These are phyloP conservation scores for Sebastes schlegelii DNA, from an alignment of 2,113 vertebrate species.

Conservation along the genomic window DNA sequence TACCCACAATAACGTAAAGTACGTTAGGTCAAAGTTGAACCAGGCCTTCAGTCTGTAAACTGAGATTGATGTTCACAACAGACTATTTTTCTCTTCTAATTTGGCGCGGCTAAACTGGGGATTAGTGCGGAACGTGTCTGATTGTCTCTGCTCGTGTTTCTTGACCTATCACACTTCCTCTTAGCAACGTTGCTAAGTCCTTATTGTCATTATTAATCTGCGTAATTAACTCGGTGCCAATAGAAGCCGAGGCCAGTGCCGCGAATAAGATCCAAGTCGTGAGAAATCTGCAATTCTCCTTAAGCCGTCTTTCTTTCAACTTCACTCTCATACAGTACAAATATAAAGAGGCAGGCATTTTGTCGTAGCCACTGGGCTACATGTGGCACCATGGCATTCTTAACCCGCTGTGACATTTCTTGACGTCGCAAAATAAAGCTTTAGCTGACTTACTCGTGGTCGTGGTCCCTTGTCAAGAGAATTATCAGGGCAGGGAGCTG, in stretches of 20 bases:
- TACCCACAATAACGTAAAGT: neutral
- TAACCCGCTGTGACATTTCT: conserved; percentile 70
- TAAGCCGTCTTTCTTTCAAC: neutral
- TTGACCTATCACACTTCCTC: neutral
- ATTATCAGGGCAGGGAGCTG: conserved; percentile 56
- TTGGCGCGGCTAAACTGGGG: fast-evolving
- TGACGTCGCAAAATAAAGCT: conserved; percentile 70
- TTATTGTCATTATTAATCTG: neutral
- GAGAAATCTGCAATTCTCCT: neutral
- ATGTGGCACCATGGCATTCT: conserved; percentile 46
- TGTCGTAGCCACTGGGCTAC: conserved; percentile 48
- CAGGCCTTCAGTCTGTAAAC: neutral
- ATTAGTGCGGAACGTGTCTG: neutral
- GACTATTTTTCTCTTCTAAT: neutral
- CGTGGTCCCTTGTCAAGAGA: conserved; percentile 64
- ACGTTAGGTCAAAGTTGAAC: neutral
- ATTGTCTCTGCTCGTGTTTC: neutral
- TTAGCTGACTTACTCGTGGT: conserved; percentile 58
- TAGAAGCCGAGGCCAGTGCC: neutral
- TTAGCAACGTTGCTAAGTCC: neutral
- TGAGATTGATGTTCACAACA: neutral
- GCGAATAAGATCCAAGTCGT: neutral
- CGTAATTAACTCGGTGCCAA: neutral
- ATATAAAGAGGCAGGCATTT: conserved; percentile 67
- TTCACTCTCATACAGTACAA: conserved; percentile 2